A percentile compares a stretch with the other conserved stretches of the same genome.
These are phyloP conservation scores for Amphiprion percula DNA, from an alignment of 2,113 vertebrate genomes.

Conservation along the genomic window DNA sequence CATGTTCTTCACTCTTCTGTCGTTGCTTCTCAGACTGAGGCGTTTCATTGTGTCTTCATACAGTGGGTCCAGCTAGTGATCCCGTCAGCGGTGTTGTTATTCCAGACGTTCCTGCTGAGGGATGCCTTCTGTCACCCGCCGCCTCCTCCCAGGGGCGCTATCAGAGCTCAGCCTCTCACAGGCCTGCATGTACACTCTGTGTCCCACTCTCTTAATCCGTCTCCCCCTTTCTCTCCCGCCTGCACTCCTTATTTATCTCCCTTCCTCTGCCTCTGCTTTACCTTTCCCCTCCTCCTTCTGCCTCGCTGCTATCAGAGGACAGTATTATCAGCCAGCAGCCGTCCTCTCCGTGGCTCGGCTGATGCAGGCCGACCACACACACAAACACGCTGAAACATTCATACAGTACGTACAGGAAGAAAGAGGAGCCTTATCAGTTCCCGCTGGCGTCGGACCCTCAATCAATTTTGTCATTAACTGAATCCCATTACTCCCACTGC, in stretches of 20 bases:
- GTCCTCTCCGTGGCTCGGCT: slow-evolving; percentile 30
- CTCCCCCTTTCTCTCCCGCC: slow-evolving; percentile 24
- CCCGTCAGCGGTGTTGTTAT: slow-evolving; percentile 43
- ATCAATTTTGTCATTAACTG: slow-evolving; percentile 77
- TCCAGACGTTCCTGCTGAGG: slow-evolving; percentile 64
- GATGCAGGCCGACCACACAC: slow-evolving; percentile 28
- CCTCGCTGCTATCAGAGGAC: slow-evolving; percentile 55
- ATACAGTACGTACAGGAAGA: slow-evolving; percentile 15
- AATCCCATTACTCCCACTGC: slow-evolving; percentile 68
- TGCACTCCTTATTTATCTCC: slow-evolving; percentile 55
- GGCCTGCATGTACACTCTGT: slow-evolving; percentile 64
- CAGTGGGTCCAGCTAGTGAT: slow-evolving; percentile 35
- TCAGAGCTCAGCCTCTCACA: slow-evolving; percentile 70
- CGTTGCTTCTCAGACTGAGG: neutral
- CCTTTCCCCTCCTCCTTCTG: slow-evolving; percentile 28
- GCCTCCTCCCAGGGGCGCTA: slow-evolving; percentile 69
- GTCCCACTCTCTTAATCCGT: slow-evolving; percentile 58
- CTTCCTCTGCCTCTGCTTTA: slow-evolving; percentile 36
- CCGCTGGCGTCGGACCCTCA: slow-evolving; percentile 60
- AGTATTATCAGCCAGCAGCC: slow-evolving; percentile 62
- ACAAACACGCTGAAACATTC: slow-evolving; percentile 28
- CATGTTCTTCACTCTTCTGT: neutral
- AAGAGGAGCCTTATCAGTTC: slow-evolving; percentile 57
- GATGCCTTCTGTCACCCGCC: slow-evolving; percentile 69
- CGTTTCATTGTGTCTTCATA: neutral